These are phyloP conservation scores for Drosophila falleni DNA, from an alignment of 2,888 invertebrate species.

Conservation along the genomic window DNA sequence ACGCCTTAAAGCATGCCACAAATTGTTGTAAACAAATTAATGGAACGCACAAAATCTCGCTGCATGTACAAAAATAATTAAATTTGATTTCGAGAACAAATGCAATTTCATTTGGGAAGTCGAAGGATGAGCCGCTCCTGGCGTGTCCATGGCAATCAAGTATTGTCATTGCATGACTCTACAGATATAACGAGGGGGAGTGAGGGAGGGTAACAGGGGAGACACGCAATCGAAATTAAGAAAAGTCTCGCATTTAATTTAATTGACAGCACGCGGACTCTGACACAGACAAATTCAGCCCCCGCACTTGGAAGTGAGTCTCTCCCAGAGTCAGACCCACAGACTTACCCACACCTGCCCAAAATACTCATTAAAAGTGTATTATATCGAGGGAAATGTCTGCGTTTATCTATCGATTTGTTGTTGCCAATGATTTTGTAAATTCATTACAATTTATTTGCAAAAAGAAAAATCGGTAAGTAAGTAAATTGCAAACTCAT, in stretches of 20 bases:
- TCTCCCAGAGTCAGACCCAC: background rate
- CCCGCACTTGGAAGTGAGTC: background rate
- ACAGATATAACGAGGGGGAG: conserved; percentile 36
- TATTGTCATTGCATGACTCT: conserved; percentile 83
- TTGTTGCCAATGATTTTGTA: conserved; percentile 64
- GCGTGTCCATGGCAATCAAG: conserved; percentile 77
- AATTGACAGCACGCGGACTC: conserved; percentile 76
- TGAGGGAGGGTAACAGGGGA: background rate
- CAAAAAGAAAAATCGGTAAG: conserved; percentile 22
- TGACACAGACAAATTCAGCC: conserved; percentile 34
- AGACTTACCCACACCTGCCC: conserved; percentile 18
- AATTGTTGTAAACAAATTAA: conserved; percentile 35
- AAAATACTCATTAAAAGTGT: conserved; percentile 73
- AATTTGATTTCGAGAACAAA: conserved; percentile 71
- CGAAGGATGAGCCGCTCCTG: conserved; percentile 26
- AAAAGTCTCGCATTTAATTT: conserved; percentile 82
- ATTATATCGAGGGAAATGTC: conserved; percentile 64
- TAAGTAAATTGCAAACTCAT: conserved; percentile 82
- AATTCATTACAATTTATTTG: conserved; percentile 79
- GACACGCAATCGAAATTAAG: conserved; percentile 75
- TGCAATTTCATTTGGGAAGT: conserved; percentile 34
- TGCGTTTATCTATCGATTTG: conserved; percentile 50
- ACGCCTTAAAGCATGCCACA: conserved; percentile 72
- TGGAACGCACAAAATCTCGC: conserved; percentile 65
- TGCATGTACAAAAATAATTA: conserved; percentile 83